These are phyloP conservation scores for Epizoanthus scotinus DNA, from an alignment of 92 coral and sea anemone genomes.

Conservation along the genomic window DNA sequence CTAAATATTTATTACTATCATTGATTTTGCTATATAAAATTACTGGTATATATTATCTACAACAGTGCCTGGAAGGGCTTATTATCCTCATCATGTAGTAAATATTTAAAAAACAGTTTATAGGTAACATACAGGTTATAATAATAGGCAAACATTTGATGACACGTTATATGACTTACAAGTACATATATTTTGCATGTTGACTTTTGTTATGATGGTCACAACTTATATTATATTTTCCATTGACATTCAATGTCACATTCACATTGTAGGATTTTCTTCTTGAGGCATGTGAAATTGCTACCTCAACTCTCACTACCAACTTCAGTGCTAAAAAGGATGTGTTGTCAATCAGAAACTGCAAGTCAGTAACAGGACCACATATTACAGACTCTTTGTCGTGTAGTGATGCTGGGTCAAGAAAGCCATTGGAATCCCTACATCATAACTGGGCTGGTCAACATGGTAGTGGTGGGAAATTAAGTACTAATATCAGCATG, in stretches of 20 bases:
- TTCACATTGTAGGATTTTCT: slow-evolving; percentile 57
- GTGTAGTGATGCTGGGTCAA: not conserved
- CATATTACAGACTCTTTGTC: not conserved
- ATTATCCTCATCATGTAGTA: no score
- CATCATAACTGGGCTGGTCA: not conserved
- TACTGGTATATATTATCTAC: no score
- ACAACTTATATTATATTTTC: not conserved
- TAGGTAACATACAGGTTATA: no score
- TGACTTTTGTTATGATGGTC: not conserved
- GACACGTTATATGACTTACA: not conserved
- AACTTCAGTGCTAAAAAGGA: slow-evolving; percentile 9
- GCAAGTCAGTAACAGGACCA: slow-evolving; percentile 4
- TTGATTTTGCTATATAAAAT: not conserved
- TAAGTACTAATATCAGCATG: not conserved
- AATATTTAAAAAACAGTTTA: no score
- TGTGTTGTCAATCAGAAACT: not conserved
- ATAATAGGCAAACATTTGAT: not conserved
- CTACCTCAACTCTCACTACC: slow-evolving; percentile 20
- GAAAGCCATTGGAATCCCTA: slow-evolving; percentile 26
- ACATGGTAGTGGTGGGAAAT: not conserved
- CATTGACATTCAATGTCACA: no score
- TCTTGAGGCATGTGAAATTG: slow-evolving; percentile 65
- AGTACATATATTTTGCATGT: not conserved
- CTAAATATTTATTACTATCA: not conserved
- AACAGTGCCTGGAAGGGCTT: not conserved